These are phyloP conservation scores for Dermatemys mawii DNA, from an alignment of 2,113 vertebrate species.

Conservation along the genomic window DNA sequence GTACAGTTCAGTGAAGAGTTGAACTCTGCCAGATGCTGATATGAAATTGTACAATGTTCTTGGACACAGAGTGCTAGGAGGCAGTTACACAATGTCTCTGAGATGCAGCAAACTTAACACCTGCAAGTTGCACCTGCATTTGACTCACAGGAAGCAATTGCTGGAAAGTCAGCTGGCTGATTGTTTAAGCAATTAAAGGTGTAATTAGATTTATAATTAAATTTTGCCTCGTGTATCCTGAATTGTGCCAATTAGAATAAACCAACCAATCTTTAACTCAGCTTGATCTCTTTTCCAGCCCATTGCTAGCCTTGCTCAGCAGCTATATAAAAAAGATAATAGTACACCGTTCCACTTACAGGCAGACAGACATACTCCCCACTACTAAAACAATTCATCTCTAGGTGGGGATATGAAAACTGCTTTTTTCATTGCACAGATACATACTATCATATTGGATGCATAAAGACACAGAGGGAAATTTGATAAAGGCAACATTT, in stretches of 20 bases:
- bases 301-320: constrained; percentile 46
- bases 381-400: constrained; percentile 26
- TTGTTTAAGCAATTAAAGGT: constrained; percentile 78
- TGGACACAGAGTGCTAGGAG: neutral
- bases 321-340: constrained; percentile 45
- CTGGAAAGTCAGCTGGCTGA: constrained; percentile 54
- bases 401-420: constrained; percentile 21
- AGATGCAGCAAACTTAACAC: constrained; percentile 4
- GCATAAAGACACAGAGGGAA: neutral
- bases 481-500: neutral
- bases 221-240: constrained; percentile 56
- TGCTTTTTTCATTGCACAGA: neutral
- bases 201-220: constrained; percentile 79
- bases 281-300: constrained; percentile 55
- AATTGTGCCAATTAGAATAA: constrained; percentile 64
- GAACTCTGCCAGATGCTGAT: neutral
- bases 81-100: neutral
- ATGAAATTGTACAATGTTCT: fast-evolving
- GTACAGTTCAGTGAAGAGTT: neutral
- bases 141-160: constrained; percentile 17
- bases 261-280: constrained; percentile 59
- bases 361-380: constrained; percentile 19
- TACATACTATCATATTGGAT: neutral
- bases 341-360: constrained; percentile 22
- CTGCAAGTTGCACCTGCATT: constrained; percentile 55